Conservation (phyloP, 2,888 invertebrate genomes). For the Heliconius erato region DNA sequence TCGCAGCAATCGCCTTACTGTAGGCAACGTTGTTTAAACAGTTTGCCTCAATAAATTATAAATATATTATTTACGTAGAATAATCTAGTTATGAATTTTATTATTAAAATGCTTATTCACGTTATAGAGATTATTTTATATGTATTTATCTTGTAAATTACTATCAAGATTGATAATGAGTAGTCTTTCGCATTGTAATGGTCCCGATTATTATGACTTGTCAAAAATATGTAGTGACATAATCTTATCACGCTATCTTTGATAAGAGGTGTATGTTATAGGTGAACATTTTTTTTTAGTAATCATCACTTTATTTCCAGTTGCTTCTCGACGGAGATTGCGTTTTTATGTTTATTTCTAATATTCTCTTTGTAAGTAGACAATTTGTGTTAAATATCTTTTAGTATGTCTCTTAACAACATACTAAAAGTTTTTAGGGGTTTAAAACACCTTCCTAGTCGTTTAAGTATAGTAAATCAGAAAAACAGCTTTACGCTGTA, state of each 20-base stretch:
- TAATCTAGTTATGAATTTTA: slow-evolving; percentile 7
- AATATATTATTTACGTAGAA: neutral
- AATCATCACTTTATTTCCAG: neutral
- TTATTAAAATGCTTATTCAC: slow-evolving; percentile 14
- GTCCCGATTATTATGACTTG: slow-evolving; percentile 4
- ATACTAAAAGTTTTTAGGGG: too few species aligned
- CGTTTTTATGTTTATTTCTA: neutral
- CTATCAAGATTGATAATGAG: neutral
- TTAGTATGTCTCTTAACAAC: too few species aligned
- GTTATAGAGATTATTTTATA: neutral
- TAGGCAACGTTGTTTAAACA: neutral
- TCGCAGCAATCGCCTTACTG: neutral
- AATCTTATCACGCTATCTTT: neutral
- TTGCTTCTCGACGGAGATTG: neutral
- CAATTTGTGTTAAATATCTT: too few species aligned
- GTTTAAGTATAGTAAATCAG: too few species aligned
- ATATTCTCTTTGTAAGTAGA: too few species aligned
- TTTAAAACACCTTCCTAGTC: too few species aligned
- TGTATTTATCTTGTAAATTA: neutral
- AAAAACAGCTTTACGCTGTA: too few species aligned
- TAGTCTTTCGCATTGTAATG: neutral
- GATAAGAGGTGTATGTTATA: neutral
- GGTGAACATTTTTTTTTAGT: neutral
- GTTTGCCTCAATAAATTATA: neutral
- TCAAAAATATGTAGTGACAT: neutral